Conservation (phyloP, 1,140 invertebrate species). For the Apis laboriosa region DNA sequence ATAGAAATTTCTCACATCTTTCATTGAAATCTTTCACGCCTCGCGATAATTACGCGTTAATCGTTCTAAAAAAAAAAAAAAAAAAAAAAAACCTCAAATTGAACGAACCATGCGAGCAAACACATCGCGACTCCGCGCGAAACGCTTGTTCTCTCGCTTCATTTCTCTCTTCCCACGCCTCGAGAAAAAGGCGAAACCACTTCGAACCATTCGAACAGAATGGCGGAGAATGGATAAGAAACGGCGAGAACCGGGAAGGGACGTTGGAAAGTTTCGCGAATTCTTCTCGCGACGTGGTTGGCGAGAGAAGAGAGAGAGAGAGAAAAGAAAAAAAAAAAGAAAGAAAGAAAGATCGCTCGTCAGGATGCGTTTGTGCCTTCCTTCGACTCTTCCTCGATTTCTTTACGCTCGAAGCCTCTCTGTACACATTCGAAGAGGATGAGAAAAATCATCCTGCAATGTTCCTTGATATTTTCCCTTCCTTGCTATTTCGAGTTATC, state of each 20-base stretch:
- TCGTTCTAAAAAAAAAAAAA: too few species aligned
- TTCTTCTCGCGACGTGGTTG: slow-evolving; percentile 16
- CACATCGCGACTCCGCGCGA: not conserved
- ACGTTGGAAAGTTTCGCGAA: slow-evolving; percentile 17
- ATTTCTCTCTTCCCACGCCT: not conserved
- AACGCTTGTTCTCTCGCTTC: not conserved
- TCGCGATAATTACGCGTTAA: too few species aligned
- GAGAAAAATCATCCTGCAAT: slow-evolving; percentile 48
- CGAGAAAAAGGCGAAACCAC: not conserved
- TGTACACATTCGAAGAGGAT: not conserved
- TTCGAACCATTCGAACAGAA: too few species aligned
- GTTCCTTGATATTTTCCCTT: not conserved
- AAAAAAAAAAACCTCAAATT: not conserved
- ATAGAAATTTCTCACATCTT: too few species aligned
- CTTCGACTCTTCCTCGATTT: slow-evolving; percentile 47
- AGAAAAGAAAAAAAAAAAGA: not conserved
- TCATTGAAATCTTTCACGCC: too few species aligned
- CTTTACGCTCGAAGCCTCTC: slow-evolving; percentile 38
- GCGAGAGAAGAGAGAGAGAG: not conserved
- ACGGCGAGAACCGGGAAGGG: not conserved
- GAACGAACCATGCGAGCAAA: not conserved
- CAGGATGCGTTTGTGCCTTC: slow-evolving; percentile 47
- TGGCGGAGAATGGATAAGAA: not conserved
- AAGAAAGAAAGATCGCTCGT: slow-evolving; percentile 18
- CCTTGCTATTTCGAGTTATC: slow-evolving; percentile 49